These are phyloP conservation scores for Schizothorax lantsangensis DNA, from an alignment of 2,797 vertebrate genomes.

Conservation along the genomic window DNA sequence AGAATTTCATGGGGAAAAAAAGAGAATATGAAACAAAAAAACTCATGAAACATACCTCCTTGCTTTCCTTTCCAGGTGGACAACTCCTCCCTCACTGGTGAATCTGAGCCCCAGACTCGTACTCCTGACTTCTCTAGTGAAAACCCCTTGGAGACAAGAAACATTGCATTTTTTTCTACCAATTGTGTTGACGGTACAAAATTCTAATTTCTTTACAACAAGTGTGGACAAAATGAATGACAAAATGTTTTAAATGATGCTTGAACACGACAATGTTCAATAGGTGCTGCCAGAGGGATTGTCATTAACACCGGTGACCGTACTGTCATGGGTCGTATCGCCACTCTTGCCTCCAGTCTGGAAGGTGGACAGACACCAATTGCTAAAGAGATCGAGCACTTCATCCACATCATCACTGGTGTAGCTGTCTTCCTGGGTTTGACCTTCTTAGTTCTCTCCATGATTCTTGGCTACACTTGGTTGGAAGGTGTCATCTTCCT, in stretches of 20 bases:
- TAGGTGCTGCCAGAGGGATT: slow-evolving; percentile 92
- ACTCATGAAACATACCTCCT: not conserved
- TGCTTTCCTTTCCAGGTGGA: slow-evolving; percentile 83
- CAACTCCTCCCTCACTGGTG: slow-evolving; percentile 96
- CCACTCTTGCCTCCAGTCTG: slow-evolving; percentile 90
- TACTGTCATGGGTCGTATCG: slow-evolving; percentile 97
- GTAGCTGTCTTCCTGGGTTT: slow-evolving; percentile 94
- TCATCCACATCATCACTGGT: slow-evolving; percentile 95
- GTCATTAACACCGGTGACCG: slow-evolving; percentile 94
- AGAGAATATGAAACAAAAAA: not conserved
- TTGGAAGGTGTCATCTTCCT: slow-evolving; percentile 90
- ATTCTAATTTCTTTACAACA: not conserved
- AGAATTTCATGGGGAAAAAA: not conserved
- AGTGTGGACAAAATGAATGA: not conserved
- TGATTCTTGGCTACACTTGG: slow-evolving; percentile 92
- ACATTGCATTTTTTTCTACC: slow-evolving; percentile 98
- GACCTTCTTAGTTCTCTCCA: slow-evolving; percentile 90
- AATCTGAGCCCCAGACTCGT: slow-evolving; percentile 94
- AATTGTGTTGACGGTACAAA: slow-evolving; percentile 94
- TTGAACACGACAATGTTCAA: not conserved
- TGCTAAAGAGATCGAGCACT: slow-evolving; percentile 92
- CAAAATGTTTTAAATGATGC: not conserved
- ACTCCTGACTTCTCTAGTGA: slow-evolving; percentile 95
- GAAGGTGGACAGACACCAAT: slow-evolving; percentile 95
- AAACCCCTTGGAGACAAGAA: slow-evolving; percentile 93